These are phyloP conservation scores for Zosterops lateralis DNA, from an alignment of 2,113 vertebrate genomes.

Conservation along the genomic window DNA sequence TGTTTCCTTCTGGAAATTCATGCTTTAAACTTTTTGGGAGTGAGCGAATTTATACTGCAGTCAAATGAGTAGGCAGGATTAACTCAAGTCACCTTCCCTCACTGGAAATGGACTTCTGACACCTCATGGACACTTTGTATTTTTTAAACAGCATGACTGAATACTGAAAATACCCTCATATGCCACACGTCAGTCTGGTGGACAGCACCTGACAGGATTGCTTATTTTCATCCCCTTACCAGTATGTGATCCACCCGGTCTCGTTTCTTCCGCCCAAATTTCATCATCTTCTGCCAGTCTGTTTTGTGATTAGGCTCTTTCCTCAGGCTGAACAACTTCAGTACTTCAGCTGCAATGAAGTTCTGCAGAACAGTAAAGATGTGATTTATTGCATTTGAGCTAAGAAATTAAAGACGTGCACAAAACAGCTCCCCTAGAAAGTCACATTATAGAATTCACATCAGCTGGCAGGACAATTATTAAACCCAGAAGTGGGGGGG, in stretches of 20 bases:
- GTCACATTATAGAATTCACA: background rate
- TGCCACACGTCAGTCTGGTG: background rate
- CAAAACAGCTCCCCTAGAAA: background rate
- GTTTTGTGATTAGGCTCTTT: conserved; percentile 89
- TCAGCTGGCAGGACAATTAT: background rate
- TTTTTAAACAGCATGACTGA: background rate
- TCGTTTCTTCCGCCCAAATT: conserved; percentile 96
- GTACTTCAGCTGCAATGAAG: conserved; percentile 86
- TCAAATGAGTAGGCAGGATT: background rate
- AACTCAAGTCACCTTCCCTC: background rate
- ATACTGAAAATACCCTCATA: background rate
- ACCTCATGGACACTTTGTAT: background rate
- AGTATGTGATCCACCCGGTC: conserved; percentile 96
- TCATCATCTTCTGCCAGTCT: conserved; percentile 99
- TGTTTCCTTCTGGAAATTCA: background rate
- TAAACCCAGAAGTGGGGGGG: background rate
- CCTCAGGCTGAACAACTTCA: conserved; percentile 86
- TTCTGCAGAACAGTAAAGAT: conserved; percentile 70
- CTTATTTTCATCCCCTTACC: conserved; percentile 73
- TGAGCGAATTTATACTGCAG: background rate
- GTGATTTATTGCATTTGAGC: background rate
- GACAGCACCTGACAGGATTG: background rate
- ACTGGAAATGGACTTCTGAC: background rate
- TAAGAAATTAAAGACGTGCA: background rate
- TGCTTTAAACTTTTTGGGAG: background rate